Evolutionary conservation across 1,140 invertebrate species (phyloP).

Genomic region (Geopemphigus sp.): DNA sequence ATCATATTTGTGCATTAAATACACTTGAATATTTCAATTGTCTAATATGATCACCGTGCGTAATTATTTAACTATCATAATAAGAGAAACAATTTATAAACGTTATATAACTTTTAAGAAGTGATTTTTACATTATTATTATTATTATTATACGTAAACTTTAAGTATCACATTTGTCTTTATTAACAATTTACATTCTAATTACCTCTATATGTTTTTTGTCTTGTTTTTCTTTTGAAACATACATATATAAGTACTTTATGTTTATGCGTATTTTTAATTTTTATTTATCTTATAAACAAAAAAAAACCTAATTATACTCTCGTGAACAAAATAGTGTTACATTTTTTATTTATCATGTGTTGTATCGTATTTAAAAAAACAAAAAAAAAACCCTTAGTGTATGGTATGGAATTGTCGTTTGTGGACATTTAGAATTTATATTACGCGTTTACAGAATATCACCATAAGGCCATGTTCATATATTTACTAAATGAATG

Average conservation of each 20-base stretch:
- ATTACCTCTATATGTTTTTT: constrained; percentile 1
- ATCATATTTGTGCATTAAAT: no score
- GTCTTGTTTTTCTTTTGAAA: not conserved
- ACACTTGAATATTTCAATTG: no score
- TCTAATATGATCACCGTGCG: no score
- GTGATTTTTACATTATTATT: not conserved
- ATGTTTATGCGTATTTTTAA: not conserved
- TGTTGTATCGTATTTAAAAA: not conserved
- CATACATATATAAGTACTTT: not conserved
- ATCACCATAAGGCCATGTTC: not conserved
- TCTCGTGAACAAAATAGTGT: not conserved
- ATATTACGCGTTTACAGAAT: not conserved
- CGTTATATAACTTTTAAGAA: not conserved
- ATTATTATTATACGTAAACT: not conserved
- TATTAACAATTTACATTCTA: not conserved
- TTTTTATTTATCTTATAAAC: not conserved
- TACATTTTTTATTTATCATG: no score
- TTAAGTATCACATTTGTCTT: not conserved
- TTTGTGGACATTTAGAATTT: not conserved
- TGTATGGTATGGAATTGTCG: not conserved
- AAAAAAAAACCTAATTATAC: not conserved
- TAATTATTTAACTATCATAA: not conserved
- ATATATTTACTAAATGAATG: not conserved
- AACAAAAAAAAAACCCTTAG: no score
- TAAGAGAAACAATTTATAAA: not conserved